Evolutionary conservation across 1,140 invertebrate genomes (phyloP).

Genomic region (Archivesica marissinica): DNA sequence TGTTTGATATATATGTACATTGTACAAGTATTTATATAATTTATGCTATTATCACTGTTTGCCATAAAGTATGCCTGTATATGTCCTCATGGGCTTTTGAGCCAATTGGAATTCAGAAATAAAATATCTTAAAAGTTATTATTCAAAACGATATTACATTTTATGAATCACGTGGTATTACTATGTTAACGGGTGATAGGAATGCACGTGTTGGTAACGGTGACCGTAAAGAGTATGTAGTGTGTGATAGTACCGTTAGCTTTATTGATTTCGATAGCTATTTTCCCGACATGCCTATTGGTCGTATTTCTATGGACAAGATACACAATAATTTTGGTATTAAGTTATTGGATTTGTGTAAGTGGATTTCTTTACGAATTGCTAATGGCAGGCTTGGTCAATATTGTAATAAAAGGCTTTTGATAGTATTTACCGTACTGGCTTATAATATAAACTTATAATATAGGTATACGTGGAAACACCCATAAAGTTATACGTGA

Average conservation of each 20-base stretch:
- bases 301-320: neutral
- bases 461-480: no score
- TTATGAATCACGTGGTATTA: neutral
- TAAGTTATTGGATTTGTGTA: constrained; percentile 25
- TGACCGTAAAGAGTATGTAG: constrained; percentile 14
- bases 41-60: no score
- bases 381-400: neutral
- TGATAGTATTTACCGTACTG: no score
- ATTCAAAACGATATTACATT: neutral
- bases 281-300: neutral
- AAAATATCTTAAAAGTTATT: neutral
- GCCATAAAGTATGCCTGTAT: no score
- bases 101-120: no score
- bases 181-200: neutral
- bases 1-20: no score
- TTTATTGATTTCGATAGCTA: constrained; percentile 2
- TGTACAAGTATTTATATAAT: no score
- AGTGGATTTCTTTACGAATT: neutral
- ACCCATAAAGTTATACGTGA: no score
- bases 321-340: neutral
- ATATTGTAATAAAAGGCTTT: no score
- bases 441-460: no score
- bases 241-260: constrained; percentile 6
- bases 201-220: neutral
- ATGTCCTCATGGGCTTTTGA: no score